Evolutionary conservation across 2,113 vertebrate genomes (phyloP), one percentile per base, ranked within the genome.

Genomic region (Neopipo cinnamomea): DNA sequence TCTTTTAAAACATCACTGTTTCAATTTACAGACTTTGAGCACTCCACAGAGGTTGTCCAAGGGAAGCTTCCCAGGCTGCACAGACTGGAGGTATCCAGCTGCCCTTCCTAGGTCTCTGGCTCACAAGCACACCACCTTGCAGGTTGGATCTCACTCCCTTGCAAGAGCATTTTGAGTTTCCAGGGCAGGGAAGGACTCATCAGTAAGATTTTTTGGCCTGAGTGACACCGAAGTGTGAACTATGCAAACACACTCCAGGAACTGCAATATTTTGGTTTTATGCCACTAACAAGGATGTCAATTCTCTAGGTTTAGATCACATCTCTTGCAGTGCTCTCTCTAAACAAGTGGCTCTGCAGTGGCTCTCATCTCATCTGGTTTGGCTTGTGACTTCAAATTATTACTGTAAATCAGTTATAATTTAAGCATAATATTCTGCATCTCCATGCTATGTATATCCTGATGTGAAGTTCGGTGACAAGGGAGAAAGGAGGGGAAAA

Each of bases 391-490:
- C n/a, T 92, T 85, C 71, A 76, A 35, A 82, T 82, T 68, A 58
- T 82, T 82, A 41, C 46, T 37, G 17, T 74, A 89, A 85, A 87
- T 24, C 44, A 83, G 30, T 35, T 52, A 56, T 75, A 71, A 91
- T 47, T 49, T 79, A 75, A 78, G 13, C 37, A 62, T 61, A 42
- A 30, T 55, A 62, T 80, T 88, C 42, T 62, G 21, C 58, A 52
- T 80, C 63, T 27, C 30, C 23, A n/a, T n/a, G 12, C 59, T 30
- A n/a, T 52, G 33, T 77, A 53, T 25, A 49, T 41, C 52, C 50
- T 71, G 30, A 55, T 81, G n/a, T 37, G 58, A 78, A 90, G 19
- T 68, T 80, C 65, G 30, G 30, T 56, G n/a, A 85, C 81, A 91
- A 86, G 53, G 31, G 24, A 91, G 62, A 84, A 73, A 62, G 3